Evolutionary conservation across 2,888 invertebrate genomes (phyloP).

Genomic region (Erannis defoliaria): DNA sequence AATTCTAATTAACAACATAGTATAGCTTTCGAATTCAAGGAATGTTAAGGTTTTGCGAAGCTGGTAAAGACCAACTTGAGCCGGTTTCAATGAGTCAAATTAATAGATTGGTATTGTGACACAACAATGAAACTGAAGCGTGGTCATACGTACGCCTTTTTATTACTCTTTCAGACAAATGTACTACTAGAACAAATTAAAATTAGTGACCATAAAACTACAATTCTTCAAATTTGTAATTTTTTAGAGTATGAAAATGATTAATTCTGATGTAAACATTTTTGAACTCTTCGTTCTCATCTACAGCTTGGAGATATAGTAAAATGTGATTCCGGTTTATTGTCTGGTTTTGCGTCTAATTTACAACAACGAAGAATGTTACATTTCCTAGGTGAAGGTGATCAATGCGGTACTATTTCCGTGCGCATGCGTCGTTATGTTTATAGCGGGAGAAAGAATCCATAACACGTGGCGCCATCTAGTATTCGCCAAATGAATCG

Average conservation of each 20-base stretch:
- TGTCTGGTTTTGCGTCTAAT: background rate
- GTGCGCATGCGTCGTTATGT: constrained; percentile 75
- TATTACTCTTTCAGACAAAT: constrained; percentile 66
- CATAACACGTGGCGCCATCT: constrained; percentile 75
- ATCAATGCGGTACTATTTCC: constrained; percentile 78
- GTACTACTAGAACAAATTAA: constrained; percentile 2
- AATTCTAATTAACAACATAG: background rate
- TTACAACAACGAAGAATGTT: constrained; percentile 46
- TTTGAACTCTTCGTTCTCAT: background rate
- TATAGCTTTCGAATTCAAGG: constrained; percentile 3
- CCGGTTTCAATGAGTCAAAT: constrained; percentile 76
- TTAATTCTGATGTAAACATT: too few species aligned
- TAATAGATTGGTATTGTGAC: constrained; percentile 64
- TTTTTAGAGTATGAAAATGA: background rate
- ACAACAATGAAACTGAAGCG: constrained; percentile 72
- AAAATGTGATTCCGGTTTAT: background rate
- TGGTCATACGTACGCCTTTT: constrained; percentile 55
- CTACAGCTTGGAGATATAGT: background rate
- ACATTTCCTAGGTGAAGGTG: constrained; percentile 83
- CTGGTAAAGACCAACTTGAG: constrained; percentile 56
- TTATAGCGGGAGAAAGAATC: constrained; percentile 54
- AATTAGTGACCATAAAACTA: background rate
- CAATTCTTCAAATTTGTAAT: background rate
- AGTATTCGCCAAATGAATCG: constrained; percentile 63
- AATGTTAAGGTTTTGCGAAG: constrained; percentile 22